These are phyloP conservation scores for Helobdella robusta DNA, from an alignment of 2,888 invertebrate species.

Conservation along the genomic window DNA sequence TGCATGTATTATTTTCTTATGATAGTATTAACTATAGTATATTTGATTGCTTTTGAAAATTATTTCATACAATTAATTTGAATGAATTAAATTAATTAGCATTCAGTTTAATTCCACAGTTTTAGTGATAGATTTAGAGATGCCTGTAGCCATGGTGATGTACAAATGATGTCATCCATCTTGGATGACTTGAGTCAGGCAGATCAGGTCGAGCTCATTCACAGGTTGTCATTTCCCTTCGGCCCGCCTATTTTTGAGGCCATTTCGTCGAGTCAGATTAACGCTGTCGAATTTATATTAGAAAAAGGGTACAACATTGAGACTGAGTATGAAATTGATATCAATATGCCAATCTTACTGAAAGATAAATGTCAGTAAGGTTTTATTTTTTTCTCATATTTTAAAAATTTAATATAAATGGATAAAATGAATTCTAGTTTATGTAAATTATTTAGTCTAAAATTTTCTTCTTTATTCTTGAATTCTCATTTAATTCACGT, in stretches of 20 bases:
- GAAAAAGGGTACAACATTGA: conserved; percentile 24
- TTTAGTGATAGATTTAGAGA: conserved; percentile 28
- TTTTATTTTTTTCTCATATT: too few relatives aligned
- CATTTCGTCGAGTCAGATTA: conserved; percentile 16
- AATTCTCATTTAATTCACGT: too few relatives aligned
- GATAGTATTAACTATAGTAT: too few relatives aligned
- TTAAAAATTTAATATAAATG: neutral
- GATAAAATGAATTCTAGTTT: neutral
- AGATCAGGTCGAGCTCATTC: conserved; percentile 14
- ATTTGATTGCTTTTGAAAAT: too few relatives aligned
- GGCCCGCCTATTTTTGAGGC: conserved; percentile 31
- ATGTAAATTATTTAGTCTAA: neutral
- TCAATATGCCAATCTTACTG: conserved; percentile 30
- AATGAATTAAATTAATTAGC: too few relatives aligned
- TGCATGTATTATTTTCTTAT: too few relatives aligned
- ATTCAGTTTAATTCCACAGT: too few relatives aligned
- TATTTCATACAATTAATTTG: too few relatives aligned
- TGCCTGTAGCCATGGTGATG: conserved; percentile 28
- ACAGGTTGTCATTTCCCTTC: conserved; percentile 19
- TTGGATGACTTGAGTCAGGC: neutral
- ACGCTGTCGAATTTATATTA: conserved; percentile 4
- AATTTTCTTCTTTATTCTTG: too few relatives aligned
- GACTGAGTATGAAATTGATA: conserved; percentile 29
- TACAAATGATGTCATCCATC: conserved; percentile 21
- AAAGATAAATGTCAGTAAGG: conserved; percentile 30